Evolutionary conservation across 1,140 invertebrate species (phyloP).

Genomic region (Thaumatotibia leucotreta): DNA sequence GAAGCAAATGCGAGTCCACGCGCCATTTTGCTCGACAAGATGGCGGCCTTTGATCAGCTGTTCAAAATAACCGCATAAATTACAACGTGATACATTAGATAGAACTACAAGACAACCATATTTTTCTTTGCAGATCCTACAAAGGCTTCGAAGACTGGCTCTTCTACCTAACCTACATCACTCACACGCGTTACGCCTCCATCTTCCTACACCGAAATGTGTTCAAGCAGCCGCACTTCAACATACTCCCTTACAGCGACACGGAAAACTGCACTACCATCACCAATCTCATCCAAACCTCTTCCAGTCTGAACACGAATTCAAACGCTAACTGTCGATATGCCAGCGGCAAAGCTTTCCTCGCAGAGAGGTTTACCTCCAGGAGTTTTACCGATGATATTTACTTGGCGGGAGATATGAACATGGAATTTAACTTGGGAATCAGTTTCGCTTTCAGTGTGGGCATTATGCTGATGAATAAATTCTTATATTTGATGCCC

Average conservation of each 20-base stretch:
- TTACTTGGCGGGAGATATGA: constrained; percentile 79
- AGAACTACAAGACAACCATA: not conserved
- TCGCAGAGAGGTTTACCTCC: constrained; percentile 84
- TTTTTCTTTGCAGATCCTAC: constrained; percentile 76
- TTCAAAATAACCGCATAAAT: no score
- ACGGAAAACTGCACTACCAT: constrained; percentile 76
- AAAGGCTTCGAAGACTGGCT: constrained; percentile 87
- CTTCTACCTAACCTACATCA: constrained; percentile 86
- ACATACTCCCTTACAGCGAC: constrained; percentile 69
- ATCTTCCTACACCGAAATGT: constrained; percentile 83
- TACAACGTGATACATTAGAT: no score
- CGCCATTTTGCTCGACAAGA: no score
- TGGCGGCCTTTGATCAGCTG: no score
- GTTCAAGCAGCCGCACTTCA: constrained; percentile 77
- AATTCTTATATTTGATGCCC: constrained; percentile 90
- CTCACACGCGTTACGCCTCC: constrained; percentile 86
- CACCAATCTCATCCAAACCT: constrained; percentile 72
- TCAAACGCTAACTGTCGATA: constrained; percentile 81
- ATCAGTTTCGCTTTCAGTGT: constrained; percentile 90
- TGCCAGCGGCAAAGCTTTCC: constrained; percentile 83
- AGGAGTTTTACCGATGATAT: constrained; percentile 78
- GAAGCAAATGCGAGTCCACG: no score
- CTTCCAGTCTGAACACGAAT: constrained; percentile 67
- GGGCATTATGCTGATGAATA: constrained; percentile 88
- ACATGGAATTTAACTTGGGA: constrained; percentile 86